These are phyloP conservation scores for Tachystola acroxantha DNA, from an alignment of 2,888 invertebrate species.

Conservation along the genomic window DNA sequence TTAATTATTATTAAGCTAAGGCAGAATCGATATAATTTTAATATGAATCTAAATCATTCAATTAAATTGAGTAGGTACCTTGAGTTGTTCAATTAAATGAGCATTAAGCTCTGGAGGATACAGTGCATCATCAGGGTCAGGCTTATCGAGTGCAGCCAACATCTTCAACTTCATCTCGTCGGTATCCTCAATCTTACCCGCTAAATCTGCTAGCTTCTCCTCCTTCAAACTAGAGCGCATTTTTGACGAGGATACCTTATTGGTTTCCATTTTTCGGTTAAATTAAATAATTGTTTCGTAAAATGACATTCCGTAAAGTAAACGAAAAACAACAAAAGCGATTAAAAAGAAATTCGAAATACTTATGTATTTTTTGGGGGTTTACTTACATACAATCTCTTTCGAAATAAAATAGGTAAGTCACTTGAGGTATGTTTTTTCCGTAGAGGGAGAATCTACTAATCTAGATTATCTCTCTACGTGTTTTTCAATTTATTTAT, in stretches of 20 bases:
- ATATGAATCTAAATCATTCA: no score
- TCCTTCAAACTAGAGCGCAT: constrained; percentile 33
- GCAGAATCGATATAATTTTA: no score
- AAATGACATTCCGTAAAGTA: background rate
- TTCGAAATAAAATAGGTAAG: no score
- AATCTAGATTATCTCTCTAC: no score
- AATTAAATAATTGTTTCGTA: background rate
- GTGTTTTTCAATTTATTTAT: no score
- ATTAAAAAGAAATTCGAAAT: no score
- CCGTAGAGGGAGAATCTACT: no score
- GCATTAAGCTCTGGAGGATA: constrained; percentile 81
- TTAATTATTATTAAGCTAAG: no score
- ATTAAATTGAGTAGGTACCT: constrained; percentile 53
- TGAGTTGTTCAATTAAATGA: constrained; percentile 77
- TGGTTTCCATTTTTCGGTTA: constrained; percentile 35
- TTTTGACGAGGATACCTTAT: constrained; percentile 17
- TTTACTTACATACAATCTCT: no score
- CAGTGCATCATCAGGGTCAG: constrained; percentile 63
- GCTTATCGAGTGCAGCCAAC: constrained; percentile 50
- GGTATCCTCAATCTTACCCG: constrained; percentile 65
- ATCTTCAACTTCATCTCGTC: constrained; percentile 72
- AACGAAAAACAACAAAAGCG: no score
- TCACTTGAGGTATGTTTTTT: no score
- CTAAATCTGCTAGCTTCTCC: constrained; percentile 43
- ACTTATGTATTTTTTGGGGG: no score